phyloP scores from a whole-genome alignment of 2,113 vertebrate species.

The Hemibagrus wyckioides region DNA sequence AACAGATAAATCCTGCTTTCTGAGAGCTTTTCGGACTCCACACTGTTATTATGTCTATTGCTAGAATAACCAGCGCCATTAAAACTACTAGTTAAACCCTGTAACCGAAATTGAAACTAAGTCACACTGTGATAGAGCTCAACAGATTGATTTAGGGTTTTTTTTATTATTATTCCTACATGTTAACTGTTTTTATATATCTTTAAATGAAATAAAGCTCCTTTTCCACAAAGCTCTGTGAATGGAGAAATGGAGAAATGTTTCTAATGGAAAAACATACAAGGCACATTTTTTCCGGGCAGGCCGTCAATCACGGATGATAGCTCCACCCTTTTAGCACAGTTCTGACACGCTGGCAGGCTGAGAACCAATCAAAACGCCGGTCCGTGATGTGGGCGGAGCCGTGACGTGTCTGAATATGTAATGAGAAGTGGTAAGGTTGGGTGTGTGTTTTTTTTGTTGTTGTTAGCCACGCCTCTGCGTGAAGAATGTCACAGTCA shows the following conservation, averaged over 20 bases:
- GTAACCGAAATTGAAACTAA: not conserved
- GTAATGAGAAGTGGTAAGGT: slow-evolving; percentile 55
- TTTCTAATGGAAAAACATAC: not conserved
- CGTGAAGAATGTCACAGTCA: slow-evolving; percentile 60
- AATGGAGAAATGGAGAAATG: not conserved
- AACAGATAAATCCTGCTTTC: no score
- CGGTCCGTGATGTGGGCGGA: slow-evolving; percentile 17
- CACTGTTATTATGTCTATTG: no score
- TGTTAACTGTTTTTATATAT: not conserved
- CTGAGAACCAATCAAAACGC: slow-evolving; percentile 43
- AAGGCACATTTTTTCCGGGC: not conserved
- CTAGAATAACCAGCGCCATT: no score
- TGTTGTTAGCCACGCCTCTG: slow-evolving; percentile 66
- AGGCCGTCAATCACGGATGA: slow-evolving; percentile 8
- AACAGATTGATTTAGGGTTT: not conserved
- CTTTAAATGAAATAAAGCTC: not conserved
- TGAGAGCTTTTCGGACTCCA: no score
- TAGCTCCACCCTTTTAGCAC: slow-evolving; percentile 55
- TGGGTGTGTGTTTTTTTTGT: no score
- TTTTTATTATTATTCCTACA: not conserved
- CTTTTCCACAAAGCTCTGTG: not conserved
- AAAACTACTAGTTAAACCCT: no score
- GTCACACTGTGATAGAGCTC: not conserved
- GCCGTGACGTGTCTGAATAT: slow-evolving; percentile 57
- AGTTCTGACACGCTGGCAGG: slow-evolving; percentile 43